A percentile compares a stretch with the other conserved stretches of the same genome.
Evolutionary conservation across 2,113 vertebrate species (phyloP).

Genomic region (Erinaceus europaeus): DNA sequence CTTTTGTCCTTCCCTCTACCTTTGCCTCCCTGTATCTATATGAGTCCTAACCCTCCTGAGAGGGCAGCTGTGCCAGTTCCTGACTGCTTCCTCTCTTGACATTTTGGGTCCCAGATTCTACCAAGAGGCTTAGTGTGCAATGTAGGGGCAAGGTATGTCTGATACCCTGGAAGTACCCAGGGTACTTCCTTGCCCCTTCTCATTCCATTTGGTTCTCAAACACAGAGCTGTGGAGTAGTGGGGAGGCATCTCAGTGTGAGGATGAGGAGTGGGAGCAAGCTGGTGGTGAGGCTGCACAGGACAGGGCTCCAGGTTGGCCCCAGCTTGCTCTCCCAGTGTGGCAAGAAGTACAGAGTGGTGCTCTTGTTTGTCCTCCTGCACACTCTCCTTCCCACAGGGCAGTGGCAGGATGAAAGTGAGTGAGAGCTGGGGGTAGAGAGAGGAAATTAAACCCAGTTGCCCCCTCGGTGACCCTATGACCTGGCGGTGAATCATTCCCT

Average conservation of each 20-base stretch:
- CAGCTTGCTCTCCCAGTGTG: too few relatives aligned
- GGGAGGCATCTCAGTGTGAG: too few relatives aligned
- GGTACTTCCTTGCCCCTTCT: not conserved
- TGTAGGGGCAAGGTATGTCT: not conserved
- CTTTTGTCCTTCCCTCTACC: not conserved
- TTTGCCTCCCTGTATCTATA: not conserved
- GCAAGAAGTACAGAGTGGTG: too few relatives aligned
- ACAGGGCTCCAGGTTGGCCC: not conserved
- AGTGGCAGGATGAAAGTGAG: not conserved
- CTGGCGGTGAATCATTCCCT: not conserved
- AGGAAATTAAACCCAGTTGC: not conserved
- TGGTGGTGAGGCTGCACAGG: accelerated
- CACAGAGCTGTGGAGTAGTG: not conserved
- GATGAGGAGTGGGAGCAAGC: not conserved
- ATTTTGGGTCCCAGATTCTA: not conserved
- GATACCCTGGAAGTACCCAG: too few relatives aligned
- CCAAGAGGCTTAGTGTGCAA: not conserved
- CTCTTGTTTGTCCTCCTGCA: too few relatives aligned
- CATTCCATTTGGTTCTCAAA: not conserved
- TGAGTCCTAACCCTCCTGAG: not conserved
- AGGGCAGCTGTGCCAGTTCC: not conserved
- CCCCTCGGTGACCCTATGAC: not conserved
- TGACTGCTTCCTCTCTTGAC: not conserved
- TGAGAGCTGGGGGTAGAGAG: not conserved
- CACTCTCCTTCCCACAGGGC: not conserved